These are phyloP conservation scores for Nebria brevicollis DNA, from an alignment of 2,888 invertebrate species.

Conservation along the genomic window DNA sequence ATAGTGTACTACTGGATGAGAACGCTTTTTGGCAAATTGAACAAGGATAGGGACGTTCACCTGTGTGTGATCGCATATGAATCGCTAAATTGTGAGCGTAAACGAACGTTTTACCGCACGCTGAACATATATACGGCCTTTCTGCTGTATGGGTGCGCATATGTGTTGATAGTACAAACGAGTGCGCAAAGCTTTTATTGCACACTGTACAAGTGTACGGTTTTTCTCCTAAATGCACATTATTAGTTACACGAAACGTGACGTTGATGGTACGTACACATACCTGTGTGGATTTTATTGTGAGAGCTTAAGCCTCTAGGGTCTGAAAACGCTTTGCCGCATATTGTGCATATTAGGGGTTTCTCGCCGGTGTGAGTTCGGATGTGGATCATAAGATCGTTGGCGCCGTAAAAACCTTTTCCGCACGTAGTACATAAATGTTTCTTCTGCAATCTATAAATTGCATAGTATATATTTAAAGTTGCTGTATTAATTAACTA, in stretches of 20 bases:
- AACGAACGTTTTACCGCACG: slow-evolving; percentile 57
- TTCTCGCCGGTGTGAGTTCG: slow-evolving; percentile 57
- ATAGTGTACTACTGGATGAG: slow-evolving; percentile 53
- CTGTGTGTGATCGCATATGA: slow-evolving; percentile 56
- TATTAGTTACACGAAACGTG: neutral
- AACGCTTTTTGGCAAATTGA: slow-evolving; percentile 54
- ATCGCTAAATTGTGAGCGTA: slow-evolving; percentile 57
- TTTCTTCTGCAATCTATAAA: slow-evolving; percentile 50
- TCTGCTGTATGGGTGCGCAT: slow-evolving; percentile 56
- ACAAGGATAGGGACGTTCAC: slow-evolving; percentile 57
- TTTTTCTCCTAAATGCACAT: slow-evolving; percentile 51
- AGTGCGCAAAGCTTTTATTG: slow-evolving; percentile 55
- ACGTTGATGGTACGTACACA: neutral
- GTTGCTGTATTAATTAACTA: no score
- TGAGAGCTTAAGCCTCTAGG: slow-evolving; percentile 56
- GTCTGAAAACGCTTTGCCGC: slow-evolving; percentile 55
- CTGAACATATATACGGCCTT: slow-evolving; percentile 56
- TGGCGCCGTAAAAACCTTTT: slow-evolving; percentile 54
- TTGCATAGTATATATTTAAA: no score
- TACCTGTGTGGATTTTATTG: slow-evolving; percentile 55
- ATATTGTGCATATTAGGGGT: slow-evolving; percentile 54
- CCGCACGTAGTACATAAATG: slow-evolving; percentile 54
- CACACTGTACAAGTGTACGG: slow-evolving; percentile 55
- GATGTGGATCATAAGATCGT: slow-evolving; percentile 54
- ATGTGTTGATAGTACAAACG: slow-evolving; percentile 55